Base-by-base conservation (phyloP, 2,113 vertebrate species). In the Tylochromis polylepis region DNA sequence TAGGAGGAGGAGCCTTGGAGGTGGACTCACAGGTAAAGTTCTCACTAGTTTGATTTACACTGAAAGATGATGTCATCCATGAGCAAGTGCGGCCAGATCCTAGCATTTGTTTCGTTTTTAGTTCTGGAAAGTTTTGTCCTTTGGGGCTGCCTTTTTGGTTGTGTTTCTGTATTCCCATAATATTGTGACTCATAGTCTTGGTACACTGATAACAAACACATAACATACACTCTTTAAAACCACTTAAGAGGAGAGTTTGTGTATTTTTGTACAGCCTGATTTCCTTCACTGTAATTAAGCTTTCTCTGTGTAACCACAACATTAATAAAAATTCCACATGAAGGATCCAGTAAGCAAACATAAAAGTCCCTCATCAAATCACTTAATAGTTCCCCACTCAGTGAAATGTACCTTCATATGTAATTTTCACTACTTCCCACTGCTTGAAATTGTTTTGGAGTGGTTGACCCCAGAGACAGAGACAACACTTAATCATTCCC, bases 1-100 rank as follows among this genome's bases (percentile, higher is more conserved):
- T 36, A 96, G 98, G n/a, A 96, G 98, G 65, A 97, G 98, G 86
- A 99, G 98, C 82, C 97, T 99, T 0, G 98, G 98, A 24, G 98
- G 98, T 12, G 98, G 98, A 10, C 95, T 99, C 55, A 94, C 94
- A 91, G 94, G 94, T 95, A 91, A 81, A 5, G 14, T 12, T 81
- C 14, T 41, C 3, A 16, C 3, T 20, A 29, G 43, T 62, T 12
- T 78, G 27, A 6, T 56, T 67, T 29, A 34, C 5, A 72, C 29
- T 31, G 9, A 12, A 49, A 72, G 12, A 24, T 24, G 43, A 75
- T 15, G 49, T 27, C 8, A 27, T 49, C 5, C 5, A 12, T 1
- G 70, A 51, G 16, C 43, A 77, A 31, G 16, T 70, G 38, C n/a
- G 43, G 41, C 12, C n/a, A 15, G 38, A 10, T 70, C 12, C 14